Base-by-base conservation (phyloP, 2,113 vertebrate species). In the Daphoenositta chrysoptera region DNA sequence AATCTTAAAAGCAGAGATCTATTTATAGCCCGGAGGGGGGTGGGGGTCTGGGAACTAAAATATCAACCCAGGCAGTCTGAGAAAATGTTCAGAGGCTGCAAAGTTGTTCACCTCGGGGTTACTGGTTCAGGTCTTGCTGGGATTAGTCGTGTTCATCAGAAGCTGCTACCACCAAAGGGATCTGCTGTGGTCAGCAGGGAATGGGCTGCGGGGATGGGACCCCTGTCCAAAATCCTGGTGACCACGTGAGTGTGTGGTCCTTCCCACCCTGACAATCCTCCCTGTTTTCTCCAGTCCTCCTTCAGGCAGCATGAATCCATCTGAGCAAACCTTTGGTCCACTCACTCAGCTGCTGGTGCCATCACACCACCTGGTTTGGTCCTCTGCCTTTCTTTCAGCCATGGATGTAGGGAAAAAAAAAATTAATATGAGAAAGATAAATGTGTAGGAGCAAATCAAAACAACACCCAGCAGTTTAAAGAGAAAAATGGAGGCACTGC, bases 1-100 rank as follows among this genome's bases (percentile, higher is more conserved):
- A 94, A 91, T 73, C 58, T 88, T 60, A 81, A 96, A 96, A 96
- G 8, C 73, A 63, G 70, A 82, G 47, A 86, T 80, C 65, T 91
- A 82, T 93, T 92, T 94, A 91, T 96, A 89, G 60, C 33, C 2
- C 1, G 51, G 50, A 86, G 54, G 13, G 30, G 44, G 23, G 2
- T 20, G 60, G 35, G 47, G 56, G 42, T 87, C 76, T 94, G 90
- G 89, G 92, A 96, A 95, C 71, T 63, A 47, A 72, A 92, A 63
- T 63, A 83, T 50, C 76, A 69, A 53, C 39, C 37, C 57, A 54
- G 76, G 72, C 50, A 89, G 61, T 56, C 78, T 93, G 92, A 89
- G 93, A 97, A 90, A 93, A 95, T 35, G 70, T 37, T 73, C 56
- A 83, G 42, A 91, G 68, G 82, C 71, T 91, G 71, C 27, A 2